phyloP scores from a whole-genome alignment of 2,797 vertebrate genomes.

The Tinamus major region DNA sequence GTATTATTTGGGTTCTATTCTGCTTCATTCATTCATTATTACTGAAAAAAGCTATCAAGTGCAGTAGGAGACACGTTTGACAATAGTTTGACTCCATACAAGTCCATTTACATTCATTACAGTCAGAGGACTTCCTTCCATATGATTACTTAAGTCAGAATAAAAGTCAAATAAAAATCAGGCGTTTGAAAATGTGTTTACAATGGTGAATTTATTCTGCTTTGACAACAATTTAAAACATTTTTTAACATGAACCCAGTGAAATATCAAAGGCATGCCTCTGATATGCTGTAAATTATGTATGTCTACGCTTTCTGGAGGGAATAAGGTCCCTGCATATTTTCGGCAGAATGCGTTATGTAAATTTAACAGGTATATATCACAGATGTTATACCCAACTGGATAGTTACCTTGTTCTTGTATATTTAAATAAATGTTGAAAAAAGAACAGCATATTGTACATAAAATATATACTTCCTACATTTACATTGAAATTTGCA shows the following conservation, averaged over 20 bases:
- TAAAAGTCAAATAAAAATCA: accelerated
- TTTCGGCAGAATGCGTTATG: neutral
- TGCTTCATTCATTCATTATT: neutral
- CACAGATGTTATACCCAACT: neutral
- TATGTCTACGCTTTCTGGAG: neutral
- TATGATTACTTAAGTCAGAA: conserved; percentile 19
- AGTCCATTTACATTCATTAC: neutral
- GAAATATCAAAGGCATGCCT: neutral
- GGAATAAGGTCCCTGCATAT: neutral
- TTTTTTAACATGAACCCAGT: neutral
- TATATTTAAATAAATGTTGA: neutral
- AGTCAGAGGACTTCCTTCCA: neutral
- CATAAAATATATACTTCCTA: neutral
- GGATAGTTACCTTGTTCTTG: neutral
- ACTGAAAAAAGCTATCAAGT: conserved; percentile 5
- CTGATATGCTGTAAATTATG: neutral
- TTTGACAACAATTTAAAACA: neutral
- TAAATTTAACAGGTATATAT: neutral
- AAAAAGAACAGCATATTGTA: neutral
- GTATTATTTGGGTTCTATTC: neutral
- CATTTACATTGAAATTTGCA: neutral
- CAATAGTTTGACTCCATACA: neutral
- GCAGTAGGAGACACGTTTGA: neutral
- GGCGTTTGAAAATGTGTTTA: neutral
- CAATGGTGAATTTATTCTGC: neutral